These are phyloP conservation scores for Mesocentrotus franciscanus DNA, from an alignment of 53 echinoderm and acorn worm genomes.

Conservation along the genomic window DNA sequence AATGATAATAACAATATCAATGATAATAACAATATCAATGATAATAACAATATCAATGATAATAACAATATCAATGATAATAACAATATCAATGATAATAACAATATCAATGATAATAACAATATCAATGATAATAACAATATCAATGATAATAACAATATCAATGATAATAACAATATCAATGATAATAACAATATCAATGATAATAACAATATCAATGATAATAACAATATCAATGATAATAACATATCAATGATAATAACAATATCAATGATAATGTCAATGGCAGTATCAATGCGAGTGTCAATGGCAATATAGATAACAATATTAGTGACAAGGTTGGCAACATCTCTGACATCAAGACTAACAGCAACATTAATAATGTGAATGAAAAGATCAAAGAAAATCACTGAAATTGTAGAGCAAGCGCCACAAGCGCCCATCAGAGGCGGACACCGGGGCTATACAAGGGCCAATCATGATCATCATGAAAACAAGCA, in stretches of 20 bases:
- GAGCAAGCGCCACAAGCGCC: no score
- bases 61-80: conserved; percentile 62
- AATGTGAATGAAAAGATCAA: not conserved
- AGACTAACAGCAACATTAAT: not conserved
- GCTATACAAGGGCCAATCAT: no score
- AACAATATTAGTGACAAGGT: not conserved
- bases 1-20: not conserved
- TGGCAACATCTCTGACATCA: no score
- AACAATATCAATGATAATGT: not conserved
- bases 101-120: not conserved
- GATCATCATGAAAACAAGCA: no score
- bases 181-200: not conserved
- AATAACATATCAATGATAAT: no score
- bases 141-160: not conserved
- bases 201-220: not conserved
- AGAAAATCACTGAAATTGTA: no score
- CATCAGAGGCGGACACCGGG: no score
- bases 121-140: not conserved
- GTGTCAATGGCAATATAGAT: not conserved
- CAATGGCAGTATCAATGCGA: not conserved
- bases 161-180: conserved; percentile 62
- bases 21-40: not conserved
- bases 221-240: not conserved
- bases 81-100: not conserved
- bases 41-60: not conserved